phyloP scores from a whole-genome alignment of 2,113 vertebrate genomes.

The Himantopus leucocephalus region DNA sequence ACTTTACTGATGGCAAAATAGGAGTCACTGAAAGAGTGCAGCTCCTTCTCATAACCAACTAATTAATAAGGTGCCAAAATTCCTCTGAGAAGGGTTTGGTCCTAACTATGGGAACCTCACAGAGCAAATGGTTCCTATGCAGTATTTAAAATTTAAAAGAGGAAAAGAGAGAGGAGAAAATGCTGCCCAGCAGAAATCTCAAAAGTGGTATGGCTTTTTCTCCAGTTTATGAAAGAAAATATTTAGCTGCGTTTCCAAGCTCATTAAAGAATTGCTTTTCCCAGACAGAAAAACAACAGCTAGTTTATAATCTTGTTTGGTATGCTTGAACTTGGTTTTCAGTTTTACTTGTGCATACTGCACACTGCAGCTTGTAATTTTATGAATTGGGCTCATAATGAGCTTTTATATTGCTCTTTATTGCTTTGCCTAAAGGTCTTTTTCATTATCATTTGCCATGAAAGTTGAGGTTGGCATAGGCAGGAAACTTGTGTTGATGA shows the following conservation, averaged over 20 bases:
- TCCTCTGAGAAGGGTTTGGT: slow-evolving; percentile 74
- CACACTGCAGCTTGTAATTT: not conserved
- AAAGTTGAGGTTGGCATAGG: not conserved
- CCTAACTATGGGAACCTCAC: slow-evolving; percentile 71
- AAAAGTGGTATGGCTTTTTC: slow-evolving; percentile 21
- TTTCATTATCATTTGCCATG: not conserved
- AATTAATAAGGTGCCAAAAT: slow-evolving; percentile 84
- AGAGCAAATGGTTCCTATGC: slow-evolving; percentile 70
- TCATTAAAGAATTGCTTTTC: slow-evolving; percentile 37
- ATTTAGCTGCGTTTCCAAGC: slow-evolving; percentile 48
- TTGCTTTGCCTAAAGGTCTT: not conserved
- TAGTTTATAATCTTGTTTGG: not conserved
- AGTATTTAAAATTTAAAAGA: slow-evolving; percentile 76
- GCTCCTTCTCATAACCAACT: slow-evolving; percentile 78
- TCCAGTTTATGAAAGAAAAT: slow-evolving; percentile 57
- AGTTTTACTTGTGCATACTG: slow-evolving; percentile 11
- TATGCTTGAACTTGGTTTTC: not conserved
- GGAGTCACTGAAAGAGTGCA: slow-evolving; percentile 81
- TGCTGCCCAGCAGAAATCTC: slow-evolving; percentile 54
- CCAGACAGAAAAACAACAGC: slow-evolving; percentile 16
- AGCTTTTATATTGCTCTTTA: slow-evolving; percentile 1
- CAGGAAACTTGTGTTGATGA: not conserved
- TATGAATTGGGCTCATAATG: not conserved
- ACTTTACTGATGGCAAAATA: slow-evolving; percentile 79
- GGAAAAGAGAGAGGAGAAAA: slow-evolving; percentile 58